phyloP scores from a whole-genome alignment of 2,888 invertebrate species.

The Oscheius sp. region DNA sequence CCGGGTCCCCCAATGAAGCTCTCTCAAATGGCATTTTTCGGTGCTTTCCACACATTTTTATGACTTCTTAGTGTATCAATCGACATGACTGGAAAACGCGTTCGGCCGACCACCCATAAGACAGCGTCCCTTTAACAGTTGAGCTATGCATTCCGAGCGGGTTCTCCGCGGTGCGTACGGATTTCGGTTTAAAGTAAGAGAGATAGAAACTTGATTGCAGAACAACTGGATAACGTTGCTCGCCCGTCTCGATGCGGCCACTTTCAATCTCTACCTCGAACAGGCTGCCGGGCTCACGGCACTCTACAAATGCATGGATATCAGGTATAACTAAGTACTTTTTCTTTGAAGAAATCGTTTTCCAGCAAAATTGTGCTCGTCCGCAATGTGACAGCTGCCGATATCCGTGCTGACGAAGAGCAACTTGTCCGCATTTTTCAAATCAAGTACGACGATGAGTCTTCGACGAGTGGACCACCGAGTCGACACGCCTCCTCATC shows the following conservation, averaged over 20 bases:
- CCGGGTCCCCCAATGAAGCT: too few relatives aligned
- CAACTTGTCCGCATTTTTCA: constrained; percentile 98
- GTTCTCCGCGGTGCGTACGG: too few relatives aligned
- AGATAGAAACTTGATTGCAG: constrained; percentile 1
- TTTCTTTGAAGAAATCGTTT: neutral
- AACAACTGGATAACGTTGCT: constrained; percentile 37
- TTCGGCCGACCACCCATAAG: too few relatives aligned
- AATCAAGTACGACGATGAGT: constrained; percentile 92
- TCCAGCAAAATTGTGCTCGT: constrained; percentile 97
- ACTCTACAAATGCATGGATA: constrained; percentile 24
- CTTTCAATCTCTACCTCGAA: constrained; percentile 35
- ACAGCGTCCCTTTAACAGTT: too few relatives aligned
- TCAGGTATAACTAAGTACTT: constrained; percentile 6
- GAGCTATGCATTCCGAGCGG: too few relatives aligned
- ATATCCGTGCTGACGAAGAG: constrained; percentile 98
- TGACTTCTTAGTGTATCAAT: too few relatives aligned
- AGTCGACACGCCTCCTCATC: constrained; percentile 57
- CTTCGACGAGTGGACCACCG: constrained; percentile 80
- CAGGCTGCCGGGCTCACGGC: neutral
- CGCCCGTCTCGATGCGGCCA: constrained; percentile 13
- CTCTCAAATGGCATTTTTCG: too few relatives aligned
- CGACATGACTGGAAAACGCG: too few relatives aligned
- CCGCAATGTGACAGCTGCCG: constrained; percentile 96
- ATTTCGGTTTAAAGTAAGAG: too few relatives aligned
- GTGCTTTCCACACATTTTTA: too few relatives aligned